Base-by-base conservation (phyloP, 2,888 invertebrate genomes). In the Pristionchus fissidentatus region DNA sequence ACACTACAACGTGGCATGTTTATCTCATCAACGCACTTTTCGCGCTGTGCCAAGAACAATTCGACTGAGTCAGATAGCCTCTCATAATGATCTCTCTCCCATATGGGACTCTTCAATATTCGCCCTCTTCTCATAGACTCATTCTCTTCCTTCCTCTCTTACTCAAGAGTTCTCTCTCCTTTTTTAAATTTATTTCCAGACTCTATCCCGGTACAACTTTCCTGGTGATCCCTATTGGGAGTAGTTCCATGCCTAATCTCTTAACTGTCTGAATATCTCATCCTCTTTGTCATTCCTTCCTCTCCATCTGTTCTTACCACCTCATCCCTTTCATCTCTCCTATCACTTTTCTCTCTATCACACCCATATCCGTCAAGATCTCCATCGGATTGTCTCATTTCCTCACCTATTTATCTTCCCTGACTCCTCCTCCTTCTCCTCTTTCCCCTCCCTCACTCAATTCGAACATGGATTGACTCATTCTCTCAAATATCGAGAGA, bases 391-490 rank as follows among this genome's bases (percentile, higher is more conserved):
- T 70, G 41, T 70, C 41, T 19, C 70, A 70, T 70, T 70, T 70
- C 70, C 70, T 70, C 70, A 70, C 70, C 70, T 70, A 70, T 70
- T 70, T 70, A 70, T 70, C 66, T 41, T 38, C 57, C 29, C 26
- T 19, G 13, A 32, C 32, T 29, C 19, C 38, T n/a, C 38, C 43
- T 26, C 13, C 32, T 26, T 26, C 57, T 57, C 29, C 57, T 22
- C 13, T 26, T 41, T 41, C 8, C 15, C 35, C 62, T 70, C 70
- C 22, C 70, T 70, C 70, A 41, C 38, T 70, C 70, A 70, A 70
- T 70, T 70, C 70, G 70, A 41, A 70, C 43, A 41, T 19, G 38
- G 41, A 22, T 41, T 70, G 70, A 70, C 32, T 70, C 70, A 70
- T 43, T 43, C 70, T 43, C 22, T n/a, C 43, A 41, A 70, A 70